Base-by-base conservation (phyloP, 2,113 vertebrate genomes). In the Anguilla japonica region DNA sequence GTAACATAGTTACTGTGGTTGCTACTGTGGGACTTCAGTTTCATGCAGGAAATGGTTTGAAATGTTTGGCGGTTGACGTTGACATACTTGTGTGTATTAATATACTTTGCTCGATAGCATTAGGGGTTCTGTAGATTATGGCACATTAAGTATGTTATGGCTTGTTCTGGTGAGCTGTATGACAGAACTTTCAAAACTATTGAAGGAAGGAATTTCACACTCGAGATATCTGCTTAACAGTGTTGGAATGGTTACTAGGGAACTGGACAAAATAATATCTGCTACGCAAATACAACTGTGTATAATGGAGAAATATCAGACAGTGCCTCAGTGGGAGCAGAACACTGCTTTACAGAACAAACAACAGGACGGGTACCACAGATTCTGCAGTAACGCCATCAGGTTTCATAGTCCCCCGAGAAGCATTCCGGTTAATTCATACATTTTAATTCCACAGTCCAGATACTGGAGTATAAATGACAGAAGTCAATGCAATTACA, bases 381-480 rank as follows among this genome's bases (percentile, higher is more conserved):
- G 91, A 94, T 90, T 92, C 95, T 92, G 89, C 93, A 95, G 95
- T 93, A 95, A 96, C 93, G 75, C 95, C 88, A 92, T 93, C 92
- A 95, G 96, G 71, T 95, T 95, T 94, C 92, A 93, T 92, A 94
- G 95, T 98, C 8, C 97, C 98, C 98, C 98, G 98, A 99, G 98
- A 96, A 95, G 93, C 87, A 93, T 91, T 91, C 88, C 91, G 92
- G 93, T 93, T 91, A 93, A 90, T 91, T 91, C 91, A 93, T 91
- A 46, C 85, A 41, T 81, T 78, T 63, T 92, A 93, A 91, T 89
- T 90, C 88, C 92, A 90, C 89, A 91, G 95, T 97, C 98, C 98
- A 97, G 97, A 97, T 96, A 95, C 97, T 96, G 96, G 97, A 97
- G 96, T 93, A 96, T 96, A 97, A 96, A 95, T 95, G 95, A 95